Evolutionary conservation across 2,113 vertebrate genomes (phyloP).

Genomic region (Aldabrachelys gigantea): DNA sequence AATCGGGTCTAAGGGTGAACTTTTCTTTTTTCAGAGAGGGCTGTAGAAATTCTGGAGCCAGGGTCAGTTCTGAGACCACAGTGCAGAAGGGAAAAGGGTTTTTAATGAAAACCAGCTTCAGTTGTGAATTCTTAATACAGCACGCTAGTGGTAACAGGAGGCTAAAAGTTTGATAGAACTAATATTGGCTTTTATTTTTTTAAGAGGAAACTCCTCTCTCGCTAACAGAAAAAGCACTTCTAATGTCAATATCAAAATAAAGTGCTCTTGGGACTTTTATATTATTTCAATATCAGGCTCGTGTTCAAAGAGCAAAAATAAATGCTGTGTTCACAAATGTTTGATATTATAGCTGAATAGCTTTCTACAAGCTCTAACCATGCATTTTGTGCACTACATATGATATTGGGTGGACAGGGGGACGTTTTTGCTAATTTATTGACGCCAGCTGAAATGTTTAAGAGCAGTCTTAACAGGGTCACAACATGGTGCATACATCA

Average conservation of each 20-base stretch:
- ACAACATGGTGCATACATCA: not conserved
- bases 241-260: slow-evolving; percentile 74
- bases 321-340: slow-evolving; percentile 58
- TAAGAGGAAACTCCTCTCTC: slow-evolving; percentile 60
- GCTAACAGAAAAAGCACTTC: slow-evolving; percentile 67
- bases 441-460: slow-evolving; percentile 30
- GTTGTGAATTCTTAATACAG: slow-evolving; percentile 60
- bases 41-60: not conserved
- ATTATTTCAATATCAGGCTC: slow-evolving; percentile 65
- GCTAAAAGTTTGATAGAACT: slow-evolving; percentile 70
- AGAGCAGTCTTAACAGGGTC: slow-evolving; percentile 35
- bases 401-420: slow-evolving; percentile 29
- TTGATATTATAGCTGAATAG: slow-evolving; percentile 48
- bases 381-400: slow-evolving; percentile 52
- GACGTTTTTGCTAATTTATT: slow-evolving; percentile 54
- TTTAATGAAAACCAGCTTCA: slow-evolving; percentile 70
- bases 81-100: slow-evolving; percentile 50
- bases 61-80: not conserved
- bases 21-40: not conserved
- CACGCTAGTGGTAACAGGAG: slow-evolving; percentile 62
- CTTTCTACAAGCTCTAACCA: slow-evolving; percentile 61
- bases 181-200: slow-evolving; percentile 70
- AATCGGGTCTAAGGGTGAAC: not conserved
- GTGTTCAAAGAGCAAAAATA: slow-evolving; percentile 62
- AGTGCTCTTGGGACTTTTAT: slow-evolving; percentile 69